phyloP scores from a whole-genome alignment of 2,113 vertebrate genomes.

The Sinosuthora webbiana region DNA sequence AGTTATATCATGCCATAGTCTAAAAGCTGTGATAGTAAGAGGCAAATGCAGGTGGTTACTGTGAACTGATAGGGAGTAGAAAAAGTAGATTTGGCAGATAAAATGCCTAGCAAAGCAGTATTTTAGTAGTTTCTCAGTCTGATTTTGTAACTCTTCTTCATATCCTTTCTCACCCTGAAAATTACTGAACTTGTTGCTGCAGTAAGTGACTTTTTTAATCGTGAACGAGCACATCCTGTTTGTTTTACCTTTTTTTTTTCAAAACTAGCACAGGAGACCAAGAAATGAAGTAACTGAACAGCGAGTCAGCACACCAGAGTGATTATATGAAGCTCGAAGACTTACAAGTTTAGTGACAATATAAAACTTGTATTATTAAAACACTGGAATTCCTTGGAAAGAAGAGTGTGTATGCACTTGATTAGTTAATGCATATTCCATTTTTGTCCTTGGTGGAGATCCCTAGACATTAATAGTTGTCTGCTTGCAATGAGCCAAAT shows the following conservation, averaged over 20 bases:
- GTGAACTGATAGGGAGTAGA: background rate
- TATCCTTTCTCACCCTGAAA: background rate
- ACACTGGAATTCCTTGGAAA: background rate
- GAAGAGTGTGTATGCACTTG: background rate
- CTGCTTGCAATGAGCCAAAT: background rate
- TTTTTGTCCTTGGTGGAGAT: background rate
- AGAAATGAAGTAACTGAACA: background rate
- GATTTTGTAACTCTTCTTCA: background rate
- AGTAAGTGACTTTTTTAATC: background rate
- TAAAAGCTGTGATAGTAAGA: background rate
- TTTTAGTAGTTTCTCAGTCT: background rate
- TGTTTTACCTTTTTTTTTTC: background rate
- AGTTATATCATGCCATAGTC: background rate
- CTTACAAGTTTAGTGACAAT: background rate
- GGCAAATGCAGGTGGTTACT: background rate
- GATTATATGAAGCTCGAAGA: background rate
- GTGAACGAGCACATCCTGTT: background rate
- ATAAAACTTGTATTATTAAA: background rate
- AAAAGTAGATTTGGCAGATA: background rate
- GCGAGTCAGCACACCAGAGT: fast-evolving
- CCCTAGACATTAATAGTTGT: background rate
- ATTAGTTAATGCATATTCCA: background rate
- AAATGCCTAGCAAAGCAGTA: background rate
- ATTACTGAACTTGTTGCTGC: background rate
- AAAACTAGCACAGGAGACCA: background rate